A percentile compares a stretch with the other conserved stretches of the same genome.
Evolutionary conservation across 2,113 vertebrate species (phyloP).

Genomic region (Xenopus borealis): DNA sequence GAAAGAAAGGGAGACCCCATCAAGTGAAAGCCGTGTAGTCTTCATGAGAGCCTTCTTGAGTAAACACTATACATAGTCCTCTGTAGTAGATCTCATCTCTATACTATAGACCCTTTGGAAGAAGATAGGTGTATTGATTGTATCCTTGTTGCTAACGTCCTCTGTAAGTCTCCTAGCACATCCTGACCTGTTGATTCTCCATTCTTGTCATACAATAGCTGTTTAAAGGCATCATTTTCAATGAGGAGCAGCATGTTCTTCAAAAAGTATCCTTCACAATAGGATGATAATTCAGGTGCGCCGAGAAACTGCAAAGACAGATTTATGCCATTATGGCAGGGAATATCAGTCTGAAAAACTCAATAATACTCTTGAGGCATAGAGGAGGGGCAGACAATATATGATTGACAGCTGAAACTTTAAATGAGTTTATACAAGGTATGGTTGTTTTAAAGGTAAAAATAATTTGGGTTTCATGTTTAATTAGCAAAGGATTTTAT

Average conservation of each 20-base stretch:
- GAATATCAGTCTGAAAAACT: background rate
- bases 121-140: conserved; percentile 97
- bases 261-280: conserved; percentile 94
- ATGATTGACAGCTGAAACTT: no score
- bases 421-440: no score
- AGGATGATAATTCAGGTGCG: conserved; percentile 84
- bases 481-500: no score
- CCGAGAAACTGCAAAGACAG: conserved; percentile 80
- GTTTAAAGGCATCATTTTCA: conserved; percentile 93
- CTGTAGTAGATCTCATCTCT: conserved; percentile 51
- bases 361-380: background rate
- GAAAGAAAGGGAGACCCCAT: conserved; percentile 9
- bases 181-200: conserved; percentile 79
- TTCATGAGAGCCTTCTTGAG: conserved; percentile 50
- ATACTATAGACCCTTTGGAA: conserved; percentile 94
- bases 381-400: no score
- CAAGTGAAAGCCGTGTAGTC: conserved; percentile 43
- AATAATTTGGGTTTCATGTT: no score
- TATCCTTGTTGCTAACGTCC: conserved; percentile 86
- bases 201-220: conserved; percentile 86
- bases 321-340: background rate
- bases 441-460: no score
- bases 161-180: conserved; percentile 89
- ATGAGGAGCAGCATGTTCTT: conserved; percentile 98
- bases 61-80: conserved; percentile 51